phyloP scores from a whole-genome alignment of 2,797 vertebrate species.

The Helicolenus hilgendorfi region DNA sequence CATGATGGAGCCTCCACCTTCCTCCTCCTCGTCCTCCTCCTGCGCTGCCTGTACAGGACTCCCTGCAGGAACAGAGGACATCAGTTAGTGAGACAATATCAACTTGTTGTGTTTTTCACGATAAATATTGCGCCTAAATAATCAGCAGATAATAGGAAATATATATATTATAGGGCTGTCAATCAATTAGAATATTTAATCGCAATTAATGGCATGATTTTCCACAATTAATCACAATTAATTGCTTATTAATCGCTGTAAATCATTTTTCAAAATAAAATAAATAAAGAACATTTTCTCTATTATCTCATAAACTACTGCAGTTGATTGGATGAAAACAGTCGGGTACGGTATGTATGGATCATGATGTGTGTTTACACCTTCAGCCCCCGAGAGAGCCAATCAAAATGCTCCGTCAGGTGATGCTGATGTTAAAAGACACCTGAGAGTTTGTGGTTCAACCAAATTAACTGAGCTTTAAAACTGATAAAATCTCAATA shows the following conservation, averaged over 20 bases:
- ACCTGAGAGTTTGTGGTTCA: not conserved
- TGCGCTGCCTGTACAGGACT: slow-evolving; percentile 20
- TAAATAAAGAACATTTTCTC: not conserved
- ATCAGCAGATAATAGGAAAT: too few species aligned
- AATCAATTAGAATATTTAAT: too few species aligned
- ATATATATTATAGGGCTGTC: too few species aligned
- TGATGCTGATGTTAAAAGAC: not conserved
- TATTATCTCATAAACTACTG: not conserved
- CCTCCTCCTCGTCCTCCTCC: slow-evolving; percentile 35
- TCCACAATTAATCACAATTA: too few species aligned
- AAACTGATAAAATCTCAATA: not conserved
- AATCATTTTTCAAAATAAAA: not conserved
- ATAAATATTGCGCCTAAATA: too few species aligned
- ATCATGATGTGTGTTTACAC: not conserved
- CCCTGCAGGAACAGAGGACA: slow-evolving; percentile 42
- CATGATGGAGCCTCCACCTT: slow-evolving; percentile 44
- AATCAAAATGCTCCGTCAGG: slow-evolving; percentile 40
- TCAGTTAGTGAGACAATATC: not conserved
- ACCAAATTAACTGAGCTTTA: not conserved
- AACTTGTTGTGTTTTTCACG: too few species aligned
- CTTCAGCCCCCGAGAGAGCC: not conserved
- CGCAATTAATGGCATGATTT: too few species aligned
- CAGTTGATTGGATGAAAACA: not conserved
- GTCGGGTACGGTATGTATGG: too few species aligned
- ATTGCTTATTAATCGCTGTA: too few species aligned